A percentile compares a stretch with the other conserved stretches of the same genome.
These are phyloP conservation scores for Drosophila subquinaria DNA, from an alignment of 2,888 invertebrate genomes.

Conservation along the genomic window DNA sequence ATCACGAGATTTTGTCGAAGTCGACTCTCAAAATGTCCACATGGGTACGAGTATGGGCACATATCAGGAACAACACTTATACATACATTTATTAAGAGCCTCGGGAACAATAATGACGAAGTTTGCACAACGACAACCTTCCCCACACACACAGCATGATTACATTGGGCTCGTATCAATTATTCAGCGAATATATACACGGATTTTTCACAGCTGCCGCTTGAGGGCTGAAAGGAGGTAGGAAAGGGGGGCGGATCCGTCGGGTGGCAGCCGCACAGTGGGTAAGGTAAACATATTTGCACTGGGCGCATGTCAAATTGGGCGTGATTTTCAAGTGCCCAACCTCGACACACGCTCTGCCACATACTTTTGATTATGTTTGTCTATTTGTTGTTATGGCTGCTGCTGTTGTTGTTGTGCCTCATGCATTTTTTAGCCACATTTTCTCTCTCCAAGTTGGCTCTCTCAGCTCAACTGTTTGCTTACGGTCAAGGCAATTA, in stretches of 20 bases:
- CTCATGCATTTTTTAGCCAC: conserved; percentile 76
- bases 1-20: conserved; percentile 13
- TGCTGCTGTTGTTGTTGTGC: conserved; percentile 10
- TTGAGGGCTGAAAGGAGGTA: background rate
- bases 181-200: conserved; percentile 75
- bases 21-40: conserved; percentile 11
- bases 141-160: conserved; percentile 40
- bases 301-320: conserved; percentile 79
- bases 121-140: conserved; percentile 60
- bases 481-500: conserved; percentile 81
- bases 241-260: background rate
- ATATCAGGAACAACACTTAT: conserved; percentile 32
- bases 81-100: conserved; percentile 58
- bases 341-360: conserved; percentile 34
- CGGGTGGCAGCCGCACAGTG: conserved; percentile 31
- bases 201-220: conserved; percentile 62
- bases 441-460: conserved; percentile 3
- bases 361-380: conserved; percentile 77
- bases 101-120: conserved; percentile 67
- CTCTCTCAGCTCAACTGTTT: conserved; percentile 52
- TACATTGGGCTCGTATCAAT: conserved; percentile 69
- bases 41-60: background rate
- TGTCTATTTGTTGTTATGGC: conserved; percentile 74
- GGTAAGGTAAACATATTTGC: conserved; percentile 69
- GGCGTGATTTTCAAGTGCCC: conserved; percentile 77